Base-by-base conservation (phyloP, 2,888 invertebrate genomes). In the Sarcophaga caerulescens region DNA sequence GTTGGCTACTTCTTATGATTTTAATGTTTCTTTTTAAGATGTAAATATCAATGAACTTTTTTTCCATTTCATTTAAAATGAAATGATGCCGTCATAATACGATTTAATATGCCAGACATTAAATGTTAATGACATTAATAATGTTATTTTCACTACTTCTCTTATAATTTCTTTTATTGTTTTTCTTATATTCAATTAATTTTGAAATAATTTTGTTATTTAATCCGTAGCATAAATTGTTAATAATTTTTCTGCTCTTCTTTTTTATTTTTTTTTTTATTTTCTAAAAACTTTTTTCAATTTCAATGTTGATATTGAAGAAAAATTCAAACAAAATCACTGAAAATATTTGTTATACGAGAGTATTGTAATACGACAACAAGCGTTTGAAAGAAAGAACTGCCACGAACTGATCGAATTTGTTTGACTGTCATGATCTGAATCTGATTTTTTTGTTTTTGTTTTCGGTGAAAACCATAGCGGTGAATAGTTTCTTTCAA, bases 401-500 rank as follows among this genome's bases (percentile, higher is more conserved):
- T 75, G 86, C 74, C 65, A 62, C 78, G 45, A 81, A 84, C 84
- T 81, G 77, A 86, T 84, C 86, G 86, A 81, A 81, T 81, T 52
- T 78, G 84, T 78, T 84, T 84, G 86, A 81, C 86, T 86, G 86
- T 70, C 66, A 84, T 84, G 84, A 86, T 86, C 75, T 86, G 81
- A 77, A 82, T 82, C 60, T 82, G 68, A 14, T 8, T 60, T 21
- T 59, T 73, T 80, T 47, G 45, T 73, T 74, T 52, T 62, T 69
- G 11, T 78, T 78, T 84, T 81, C 5, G 84, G 77, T 78, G 84
- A 81, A 86, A 86, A 84, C 77, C 74, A 75, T 79, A 63, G 84
- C 79, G 60, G 79, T 65, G 81, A 70, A 81, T 69, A 69, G 74
- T 74, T 81, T 73, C 81, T 81, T 79, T 78, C 73, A 79, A 73